Conservation (phyloP, 2,797 vertebrate species). For the Hylomyscus alleni region DNA sequence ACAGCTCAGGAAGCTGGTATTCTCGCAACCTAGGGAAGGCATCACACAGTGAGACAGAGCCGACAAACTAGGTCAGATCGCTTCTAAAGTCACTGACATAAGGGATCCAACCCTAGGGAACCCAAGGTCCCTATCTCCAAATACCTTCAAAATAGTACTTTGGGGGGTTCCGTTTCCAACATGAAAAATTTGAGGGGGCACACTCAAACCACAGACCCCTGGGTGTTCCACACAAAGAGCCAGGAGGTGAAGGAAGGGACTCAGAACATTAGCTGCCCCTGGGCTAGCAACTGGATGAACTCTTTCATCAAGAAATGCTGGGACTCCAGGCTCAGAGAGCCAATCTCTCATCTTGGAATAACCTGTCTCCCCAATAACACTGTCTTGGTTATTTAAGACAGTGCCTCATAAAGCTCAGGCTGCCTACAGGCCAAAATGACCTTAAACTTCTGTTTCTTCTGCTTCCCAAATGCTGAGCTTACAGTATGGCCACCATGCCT, state of each 20-base stretch:
- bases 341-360: too few species aligned
- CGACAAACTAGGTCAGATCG: too few species aligned
- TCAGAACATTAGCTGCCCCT: fast-evolving
- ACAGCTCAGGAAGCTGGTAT: not conserved
- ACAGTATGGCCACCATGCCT: not conserved
- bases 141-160: not conserved
- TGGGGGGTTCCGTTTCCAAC: not conserved
- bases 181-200: not conserved
- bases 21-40: not conserved
- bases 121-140: not conserved
- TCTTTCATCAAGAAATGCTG: fast-evolving
- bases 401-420: not conserved
- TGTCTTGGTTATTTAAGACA: not conserved
- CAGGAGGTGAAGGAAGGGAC: not conserved
- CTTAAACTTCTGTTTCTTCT: not conserved
- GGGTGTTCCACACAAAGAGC: not conserved
- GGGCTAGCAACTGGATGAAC: fast-evolving
- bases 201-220: not conserved
- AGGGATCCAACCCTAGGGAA: not conserved
- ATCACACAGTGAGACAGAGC: not conserved
- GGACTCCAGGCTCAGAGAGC: fast-evolving
- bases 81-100: not conserved
- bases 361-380: not conserved
- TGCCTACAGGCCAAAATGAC: not conserved
- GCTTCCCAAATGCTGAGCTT: too few species aligned